Base-by-base conservation (phyloP, 2,888 invertebrate genomes). In the Cordilura impudica region DNA sequence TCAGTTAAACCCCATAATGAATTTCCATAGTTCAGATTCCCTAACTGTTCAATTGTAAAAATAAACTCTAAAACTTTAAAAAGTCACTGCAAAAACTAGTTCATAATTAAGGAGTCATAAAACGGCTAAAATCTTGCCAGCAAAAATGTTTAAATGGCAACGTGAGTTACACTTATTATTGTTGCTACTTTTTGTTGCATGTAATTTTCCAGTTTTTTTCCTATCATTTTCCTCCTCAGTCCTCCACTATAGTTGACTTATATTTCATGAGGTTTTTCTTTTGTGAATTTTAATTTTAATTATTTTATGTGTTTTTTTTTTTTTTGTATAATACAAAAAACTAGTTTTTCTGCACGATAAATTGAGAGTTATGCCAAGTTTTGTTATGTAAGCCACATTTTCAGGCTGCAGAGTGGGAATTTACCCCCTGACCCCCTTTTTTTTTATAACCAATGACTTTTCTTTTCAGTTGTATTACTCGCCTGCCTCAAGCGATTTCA, bases 261-360 rank as follows among this genome's bases (percentile, higher is more conserved):
- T 39, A 60, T 73, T 73, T 66, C 58, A 26, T 43, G 19, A 56
- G 26, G 35, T 73, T 66, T 66, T 73, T 51, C 58, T 49, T 65
- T 21, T 14, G 12, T n/a, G n/a, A n/a, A n/a, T n/a, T n/a, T n/a
- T n/a, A n/a, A n/a, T n/a, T n/a, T n/a, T 35, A 35, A 12, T 39
- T 2, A 31, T 31, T 60, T 39, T 45, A 6, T 16, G 18, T 56
- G 12, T 49, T 8, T 29, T 56, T 16, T 26, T 56, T 16, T 49
- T 8, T 29, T 56, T 18, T 6, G n/a, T 35, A 54, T 26, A 18
- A 53, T 56, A 60, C 58, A 31, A 53, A 47, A 66, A 78, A 72
- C 70, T 56, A 78, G 70, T 74, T 81, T 81, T 63, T 71, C 47
- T 73, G 77, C 65, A 35, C 77, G 69, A 81, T 54, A 77, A 73